Conservation (phyloP, 2,113 vertebrate species). For the Spilogale gracilis region DNA sequence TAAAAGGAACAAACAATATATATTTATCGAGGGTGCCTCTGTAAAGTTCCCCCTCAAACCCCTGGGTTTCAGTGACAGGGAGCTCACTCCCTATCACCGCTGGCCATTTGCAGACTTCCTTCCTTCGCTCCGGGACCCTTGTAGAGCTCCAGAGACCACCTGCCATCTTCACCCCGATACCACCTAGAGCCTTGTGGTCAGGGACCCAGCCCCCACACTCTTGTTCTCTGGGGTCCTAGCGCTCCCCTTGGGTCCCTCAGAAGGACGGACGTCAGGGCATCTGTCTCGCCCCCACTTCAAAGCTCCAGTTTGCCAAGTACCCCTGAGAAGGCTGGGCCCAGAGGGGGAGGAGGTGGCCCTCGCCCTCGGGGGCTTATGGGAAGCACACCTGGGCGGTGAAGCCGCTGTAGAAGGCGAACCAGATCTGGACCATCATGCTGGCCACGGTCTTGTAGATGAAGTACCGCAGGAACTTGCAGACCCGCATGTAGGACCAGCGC, state of each 20-base stretch:
- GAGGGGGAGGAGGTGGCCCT: too few species aligned
- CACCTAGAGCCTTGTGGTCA: rapidly evolving
- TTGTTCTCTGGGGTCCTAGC: background rate
- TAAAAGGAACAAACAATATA: background rate
- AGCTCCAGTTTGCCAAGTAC: background rate
- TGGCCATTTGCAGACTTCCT: background rate
- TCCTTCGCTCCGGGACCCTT: too few species aligned
- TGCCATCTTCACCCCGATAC: background rate
- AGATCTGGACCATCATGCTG: slow-evolving; percentile 92
- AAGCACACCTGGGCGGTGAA: slow-evolving; percentile 91
- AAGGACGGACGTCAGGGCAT: too few species aligned
- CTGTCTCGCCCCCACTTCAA: too few species aligned
- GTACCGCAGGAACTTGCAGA: slow-evolving; percentile 93
- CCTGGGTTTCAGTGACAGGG: background rate
- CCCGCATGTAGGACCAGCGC: slow-evolving; percentile 94
- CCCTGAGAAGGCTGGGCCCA: background rate
- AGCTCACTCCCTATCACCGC: too few species aligned
- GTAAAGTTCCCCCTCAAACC: too few species aligned
- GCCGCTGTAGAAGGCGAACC: slow-evolving; percentile 94
- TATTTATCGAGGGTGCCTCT: background rate
- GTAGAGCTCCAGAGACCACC: background rate
- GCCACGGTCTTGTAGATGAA: slow-evolving; percentile 96
- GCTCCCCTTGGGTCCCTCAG: too few species aligned
- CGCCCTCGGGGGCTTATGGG: rapidly evolving
- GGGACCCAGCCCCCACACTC: background rate